Percentiles rank a stretch among this genome's conserved stretches.
phyloP scores from a whole-genome alignment of 1,140 invertebrate species.

The Halesus radiatus region DNA sequence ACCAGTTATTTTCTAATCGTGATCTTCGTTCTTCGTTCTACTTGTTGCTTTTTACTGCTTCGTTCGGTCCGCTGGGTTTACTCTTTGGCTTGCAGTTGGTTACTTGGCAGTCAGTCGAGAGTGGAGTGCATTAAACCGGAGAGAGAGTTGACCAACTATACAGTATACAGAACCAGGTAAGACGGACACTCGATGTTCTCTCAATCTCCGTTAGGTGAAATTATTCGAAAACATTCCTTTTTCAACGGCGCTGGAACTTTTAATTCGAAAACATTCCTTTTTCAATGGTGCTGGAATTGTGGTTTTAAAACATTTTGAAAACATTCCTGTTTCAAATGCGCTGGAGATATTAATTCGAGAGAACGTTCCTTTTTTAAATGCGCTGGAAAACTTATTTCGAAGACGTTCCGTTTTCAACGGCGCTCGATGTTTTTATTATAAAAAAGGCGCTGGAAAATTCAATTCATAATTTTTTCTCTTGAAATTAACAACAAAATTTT shows the following conservation, averaged over 20 bases:
- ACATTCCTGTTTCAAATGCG: too few relatives aligned
- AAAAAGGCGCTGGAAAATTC: too few relatives aligned
- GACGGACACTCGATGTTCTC: neutral
- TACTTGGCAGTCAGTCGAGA: neutral
- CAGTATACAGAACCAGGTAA: neutral
- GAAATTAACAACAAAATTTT: too few relatives aligned
- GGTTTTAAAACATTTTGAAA: too few relatives aligned
- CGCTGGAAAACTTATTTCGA: too few relatives aligned
- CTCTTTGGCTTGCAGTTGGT: neutral
- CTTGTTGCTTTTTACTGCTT: neutral
- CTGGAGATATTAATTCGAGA: too few relatives aligned
- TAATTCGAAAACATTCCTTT: too few relatives aligned
- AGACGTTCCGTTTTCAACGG: too few relatives aligned
- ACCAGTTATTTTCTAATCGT: neutral
- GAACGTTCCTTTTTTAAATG: too few relatives aligned
- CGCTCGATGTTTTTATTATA: too few relatives aligned
- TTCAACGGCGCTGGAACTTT: neutral
- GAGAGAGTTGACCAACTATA: constrained; percentile 16
- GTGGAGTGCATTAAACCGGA: constrained; percentile 7
- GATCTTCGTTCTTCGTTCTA: neutral
- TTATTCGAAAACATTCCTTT: neutral
- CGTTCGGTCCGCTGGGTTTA: neutral
- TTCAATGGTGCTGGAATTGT: too few relatives aligned
- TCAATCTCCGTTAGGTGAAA: neutral
- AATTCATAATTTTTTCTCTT: too few relatives aligned